A percentile compares a stretch with the other conserved stretches of the same genome.
Evolutionary conservation across 2,113 vertebrate genomes (phyloP).

Genomic region (Gobio gobio): DNA sequence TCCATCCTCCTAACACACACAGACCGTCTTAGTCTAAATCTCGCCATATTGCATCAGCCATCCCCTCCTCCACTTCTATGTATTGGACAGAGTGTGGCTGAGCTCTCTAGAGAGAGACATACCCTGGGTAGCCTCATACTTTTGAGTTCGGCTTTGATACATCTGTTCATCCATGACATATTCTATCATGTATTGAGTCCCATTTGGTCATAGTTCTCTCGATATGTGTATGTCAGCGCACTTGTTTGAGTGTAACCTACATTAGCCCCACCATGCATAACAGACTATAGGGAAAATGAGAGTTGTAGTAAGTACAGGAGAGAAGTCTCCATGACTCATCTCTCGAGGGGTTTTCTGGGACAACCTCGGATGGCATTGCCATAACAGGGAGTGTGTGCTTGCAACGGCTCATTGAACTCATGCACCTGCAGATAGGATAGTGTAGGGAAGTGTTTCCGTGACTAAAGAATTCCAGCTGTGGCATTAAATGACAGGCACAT

Average conservation of each 20-base stretch:
- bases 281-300: slow-evolving; percentile 28
- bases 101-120: slow-evolving; percentile 26
- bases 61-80: slow-evolving; percentile 33
- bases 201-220: slow-evolving; percentile 24
- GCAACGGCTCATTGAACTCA: slow-evolving; percentile 1
- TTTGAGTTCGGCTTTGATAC: not conserved
- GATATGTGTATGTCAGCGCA: slow-evolving; percentile 17
- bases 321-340: slow-evolving; percentile 22
- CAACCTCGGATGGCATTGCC: slow-evolving; percentile 11
- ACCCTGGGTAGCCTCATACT: slow-evolving; percentile 2
- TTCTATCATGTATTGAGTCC: slow-evolving; percentile 17
- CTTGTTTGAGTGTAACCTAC: slow-evolving; percentile 34
- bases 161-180: slow-evolving; percentile 1
- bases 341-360: slow-evolving; percentile 1
- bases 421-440: not conserved
- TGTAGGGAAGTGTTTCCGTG: slow-evolving; percentile 9
- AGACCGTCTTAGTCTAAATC: slow-evolving; percentile 10
- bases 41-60: slow-evolving; percentile 42
- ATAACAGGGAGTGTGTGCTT: slow-evolving; percentile 14
- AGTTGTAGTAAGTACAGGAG: not conserved
- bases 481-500: slow-evolving; percentile 49
- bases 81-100: slow-evolving; percentile 5
- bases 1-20: not conserved
- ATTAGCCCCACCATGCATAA: slow-evolving; percentile 30
- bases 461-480: not conserved